Percentiles rank a stretch among this genome's conserved stretches.
These are phyloP conservation scores for Tipula confusa DNA, from an alignment of 2,888 invertebrate genomes.

Conservation along the genomic window DNA sequence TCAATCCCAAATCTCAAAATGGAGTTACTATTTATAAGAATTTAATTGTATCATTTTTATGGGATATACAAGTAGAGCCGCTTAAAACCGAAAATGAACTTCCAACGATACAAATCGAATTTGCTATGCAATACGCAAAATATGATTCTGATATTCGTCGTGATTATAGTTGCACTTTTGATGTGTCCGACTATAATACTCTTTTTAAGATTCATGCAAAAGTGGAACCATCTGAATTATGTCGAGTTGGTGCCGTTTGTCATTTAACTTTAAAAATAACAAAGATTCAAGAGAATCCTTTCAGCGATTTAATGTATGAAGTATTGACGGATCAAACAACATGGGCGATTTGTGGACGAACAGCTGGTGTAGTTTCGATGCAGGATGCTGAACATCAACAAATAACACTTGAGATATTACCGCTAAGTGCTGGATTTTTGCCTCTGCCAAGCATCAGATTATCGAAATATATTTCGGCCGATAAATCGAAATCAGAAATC, in stretches of 20 bases:
- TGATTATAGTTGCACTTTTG: conserved; percentile 66
- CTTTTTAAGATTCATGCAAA: conserved; percentile 67
- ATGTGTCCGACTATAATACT: conserved; percentile 78
- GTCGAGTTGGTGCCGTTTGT: conserved; percentile 84
- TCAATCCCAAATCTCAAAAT: conserved; percentile 61
- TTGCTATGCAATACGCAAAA: conserved; percentile 57
- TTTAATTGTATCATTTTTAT: conserved; percentile 74
- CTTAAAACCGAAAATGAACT: conserved; percentile 56
- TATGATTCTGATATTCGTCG: conserved; percentile 44
- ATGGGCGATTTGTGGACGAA: conserved; percentile 90
- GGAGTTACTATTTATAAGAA: conserved; percentile 67
- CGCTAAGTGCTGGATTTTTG: conserved; percentile 82
- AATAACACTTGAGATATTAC: conserved; percentile 86
- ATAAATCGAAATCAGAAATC: conserved; percentile 53
- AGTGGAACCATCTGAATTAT: conserved; percentile 80
- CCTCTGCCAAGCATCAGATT: conserved; percentile 83
- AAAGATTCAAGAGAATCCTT: conserved; percentile 52
- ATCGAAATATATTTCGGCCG: conserved; percentile 84
- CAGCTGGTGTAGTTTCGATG: conserved; percentile 75
- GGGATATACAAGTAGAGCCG: conserved; percentile 69
- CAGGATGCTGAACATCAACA: conserved; percentile 63
- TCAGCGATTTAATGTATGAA: conserved; percentile 76
- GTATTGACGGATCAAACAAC: conserved; percentile 85
- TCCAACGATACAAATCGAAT: conserved; percentile 60
- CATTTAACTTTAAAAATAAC: conserved; percentile 71